phyloP scores from a whole-genome alignment of 2,797 vertebrate genomes.

The Aphelocoma californica region DNA sequence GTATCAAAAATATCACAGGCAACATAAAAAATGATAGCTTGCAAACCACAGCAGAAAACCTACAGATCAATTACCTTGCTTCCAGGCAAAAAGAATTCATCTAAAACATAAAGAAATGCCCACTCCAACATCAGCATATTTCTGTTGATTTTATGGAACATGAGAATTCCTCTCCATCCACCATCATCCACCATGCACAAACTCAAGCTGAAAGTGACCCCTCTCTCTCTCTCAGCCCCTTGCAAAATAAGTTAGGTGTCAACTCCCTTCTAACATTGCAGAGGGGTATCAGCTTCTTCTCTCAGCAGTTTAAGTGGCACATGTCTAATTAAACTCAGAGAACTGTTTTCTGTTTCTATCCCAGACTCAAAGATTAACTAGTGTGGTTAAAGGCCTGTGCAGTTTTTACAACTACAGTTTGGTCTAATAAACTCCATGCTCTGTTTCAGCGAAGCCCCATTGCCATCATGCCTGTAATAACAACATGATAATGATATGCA shows the following conservation, averaged over 20 bases:
- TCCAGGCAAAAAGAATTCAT: not conserved
- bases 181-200: not conserved
- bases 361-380: not conserved
- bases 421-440: not conserved
- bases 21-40: not conserved
- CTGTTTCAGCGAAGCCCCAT: not conserved
- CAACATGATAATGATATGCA: not conserved
- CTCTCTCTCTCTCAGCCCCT: not conserved
- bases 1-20: not conserved
- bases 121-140: not conserved
- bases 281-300: not conserved
- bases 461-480: not conserved
- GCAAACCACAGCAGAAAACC: constrained; percentile 1
- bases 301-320: not conserved
- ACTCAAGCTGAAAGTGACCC: not conserved
- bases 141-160: not conserved
- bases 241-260: not conserved
- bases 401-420: not conserved
- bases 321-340: not conserved
- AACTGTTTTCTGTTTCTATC: not conserved
- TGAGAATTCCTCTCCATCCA: not conserved
- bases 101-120: not conserved
- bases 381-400: not conserved
- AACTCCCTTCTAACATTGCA: not conserved
- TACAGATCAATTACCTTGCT: not conserved